phyloP scores from a whole-genome alignment of 1,140 invertebrate genomes.

The Caenorhabditis briggsae region DNA sequence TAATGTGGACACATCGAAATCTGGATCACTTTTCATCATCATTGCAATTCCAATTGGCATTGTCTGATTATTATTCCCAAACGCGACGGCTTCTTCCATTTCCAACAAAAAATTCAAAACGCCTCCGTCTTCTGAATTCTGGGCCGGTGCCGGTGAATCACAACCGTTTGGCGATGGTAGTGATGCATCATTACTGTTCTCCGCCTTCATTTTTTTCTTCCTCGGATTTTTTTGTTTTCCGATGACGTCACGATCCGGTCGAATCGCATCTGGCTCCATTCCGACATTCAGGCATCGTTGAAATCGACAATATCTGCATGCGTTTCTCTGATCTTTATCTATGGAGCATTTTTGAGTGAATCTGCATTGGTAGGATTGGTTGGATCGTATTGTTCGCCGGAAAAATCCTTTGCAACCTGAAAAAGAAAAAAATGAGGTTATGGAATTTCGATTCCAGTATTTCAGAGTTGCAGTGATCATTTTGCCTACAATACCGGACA shows the following conservation, averaged over 20 bases:
- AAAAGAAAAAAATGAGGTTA: not conserved
- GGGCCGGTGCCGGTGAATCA: constrained; percentile 61
- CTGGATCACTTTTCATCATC: constrained; percentile 73
- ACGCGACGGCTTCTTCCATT: constrained; percentile 67
- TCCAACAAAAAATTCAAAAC: constrained; percentile 73
- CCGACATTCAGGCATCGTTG: constrained; percentile 76
- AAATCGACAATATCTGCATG: constrained; percentile 75
- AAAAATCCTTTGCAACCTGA: constrained; percentile 70
- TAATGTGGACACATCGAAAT: constrained; percentile 68
- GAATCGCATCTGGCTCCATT: constrained; percentile 77
- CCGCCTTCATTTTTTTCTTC: constrained; percentile 72
- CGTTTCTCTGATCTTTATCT: constrained; percentile 77
- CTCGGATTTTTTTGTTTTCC: constrained; percentile 77
- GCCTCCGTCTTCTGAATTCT: constrained; percentile 67
- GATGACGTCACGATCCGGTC: constrained; percentile 76
- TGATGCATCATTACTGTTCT: constrained; percentile 63
- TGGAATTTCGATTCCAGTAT: no score
- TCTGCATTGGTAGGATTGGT: constrained; percentile 74
- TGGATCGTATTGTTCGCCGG: constrained; percentile 75
- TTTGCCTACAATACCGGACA: not conserved
- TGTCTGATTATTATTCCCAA: constrained; percentile 42
- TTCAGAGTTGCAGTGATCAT: not conserved
- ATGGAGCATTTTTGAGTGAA: constrained; percentile 73
- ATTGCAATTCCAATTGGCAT: constrained; percentile 66
- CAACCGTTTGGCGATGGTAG: constrained; percentile 70